Evolutionary conservation across 2,113 vertebrate genomes (phyloP).

Genomic region (Jaculus jaculus): DNA sequence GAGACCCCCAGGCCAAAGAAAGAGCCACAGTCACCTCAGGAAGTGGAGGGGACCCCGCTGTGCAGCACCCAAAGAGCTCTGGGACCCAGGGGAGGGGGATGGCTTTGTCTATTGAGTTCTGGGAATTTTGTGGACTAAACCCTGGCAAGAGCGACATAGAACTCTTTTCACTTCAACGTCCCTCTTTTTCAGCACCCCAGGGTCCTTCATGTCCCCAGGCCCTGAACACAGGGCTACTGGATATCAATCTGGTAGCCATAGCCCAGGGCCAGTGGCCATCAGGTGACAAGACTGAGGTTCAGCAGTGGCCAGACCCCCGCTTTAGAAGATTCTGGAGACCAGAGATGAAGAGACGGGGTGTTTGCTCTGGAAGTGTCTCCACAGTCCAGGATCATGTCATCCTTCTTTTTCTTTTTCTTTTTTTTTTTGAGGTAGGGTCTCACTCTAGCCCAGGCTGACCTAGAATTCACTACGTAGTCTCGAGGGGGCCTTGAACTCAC

Average conservation of each 20-base stretch:
- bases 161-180: accelerated
- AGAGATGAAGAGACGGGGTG: background rate
- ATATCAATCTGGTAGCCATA: accelerated
- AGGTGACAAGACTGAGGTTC: background rate
- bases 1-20: background rate
- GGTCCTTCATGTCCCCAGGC: background rate
- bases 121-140: background rate
- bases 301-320: background rate
- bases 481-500: too few relatives aligned
- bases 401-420: too few relatives aligned
- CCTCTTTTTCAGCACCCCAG: background rate
- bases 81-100: background rate
- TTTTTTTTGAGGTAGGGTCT: too few relatives aligned
- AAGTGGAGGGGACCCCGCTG: too few relatives aligned
- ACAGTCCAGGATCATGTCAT: background rate
- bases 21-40: background rate
- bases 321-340: background rate
- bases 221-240: accelerated
- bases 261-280: background rate
- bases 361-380: background rate
- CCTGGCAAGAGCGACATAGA: background rate
- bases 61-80: too few relatives aligned
- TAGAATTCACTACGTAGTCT: too few relatives aligned
- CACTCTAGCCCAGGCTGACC: too few relatives aligned
- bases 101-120: too few relatives aligned